Conservation (phyloP, 2,888 invertebrate genomes). For the Spisula solida region DNA sequence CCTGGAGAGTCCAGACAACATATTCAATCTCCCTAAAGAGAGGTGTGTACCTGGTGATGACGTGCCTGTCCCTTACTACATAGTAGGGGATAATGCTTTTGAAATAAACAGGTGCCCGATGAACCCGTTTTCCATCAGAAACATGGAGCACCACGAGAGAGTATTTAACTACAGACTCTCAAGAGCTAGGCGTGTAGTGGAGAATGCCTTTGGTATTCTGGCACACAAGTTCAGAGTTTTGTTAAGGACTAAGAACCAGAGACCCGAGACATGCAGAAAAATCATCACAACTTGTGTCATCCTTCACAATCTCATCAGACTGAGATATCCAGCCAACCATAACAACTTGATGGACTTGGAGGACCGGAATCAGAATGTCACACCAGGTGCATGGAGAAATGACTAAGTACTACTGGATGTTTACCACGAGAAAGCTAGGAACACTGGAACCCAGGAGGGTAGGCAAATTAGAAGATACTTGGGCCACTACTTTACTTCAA, state of each 20-base stretch:
- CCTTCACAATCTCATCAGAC: slow-evolving; percentile 62
- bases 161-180: slow-evolving; percentile 58
- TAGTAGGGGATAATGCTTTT: slow-evolving; percentile 58
- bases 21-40: slow-evolving; percentile 48
- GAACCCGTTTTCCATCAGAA: slow-evolving; percentile 50
- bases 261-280: background rate
- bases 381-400: slow-evolving; percentile 54
- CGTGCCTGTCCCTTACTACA: slow-evolving; percentile 52
- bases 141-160: slow-evolving; percentile 42
- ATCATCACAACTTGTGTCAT: slow-evolving; percentile 40
- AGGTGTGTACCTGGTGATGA: slow-evolving; percentile 56
- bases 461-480: slow-evolving; percentile 50
- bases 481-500: slow-evolving; percentile 51
- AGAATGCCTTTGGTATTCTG: slow-evolving; percentile 55
- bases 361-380: slow-evolving; percentile 54
- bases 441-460: no score
- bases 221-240: slow-evolving; percentile 49
- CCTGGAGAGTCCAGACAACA: slow-evolving; percentile 35
- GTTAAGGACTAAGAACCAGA: slow-evolving; percentile 42
- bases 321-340: slow-evolving; percentile 61
- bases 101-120: slow-evolving; percentile 44
- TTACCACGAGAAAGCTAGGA: no score
- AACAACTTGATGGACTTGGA: slow-evolving; percentile 59
- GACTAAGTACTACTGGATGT: no score
- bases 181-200: slow-evolving; percentile 50